phyloP scores from a whole-genome alignment of 2,113 vertebrate genomes.

The Tichodroma muraria region DNA sequence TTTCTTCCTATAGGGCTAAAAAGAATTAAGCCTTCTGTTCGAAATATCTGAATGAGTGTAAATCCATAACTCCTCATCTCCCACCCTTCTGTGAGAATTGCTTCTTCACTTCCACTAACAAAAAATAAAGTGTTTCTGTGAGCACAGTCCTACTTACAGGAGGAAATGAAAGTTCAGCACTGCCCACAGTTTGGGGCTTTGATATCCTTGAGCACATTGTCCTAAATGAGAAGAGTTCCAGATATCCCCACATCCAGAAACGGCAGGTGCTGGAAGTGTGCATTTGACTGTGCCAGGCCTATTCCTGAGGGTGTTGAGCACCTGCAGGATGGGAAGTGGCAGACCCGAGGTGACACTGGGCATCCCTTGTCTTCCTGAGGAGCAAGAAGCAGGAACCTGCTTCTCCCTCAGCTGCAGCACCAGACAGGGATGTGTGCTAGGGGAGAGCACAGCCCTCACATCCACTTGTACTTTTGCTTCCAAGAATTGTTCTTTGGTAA shows the following conservation, averaged over 20 bases:
- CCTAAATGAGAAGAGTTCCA: not conserved
- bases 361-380: not conserved
- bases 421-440: not conserved
- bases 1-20: not conserved
- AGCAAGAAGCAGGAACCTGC: not conserved
- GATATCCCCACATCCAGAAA: not conserved
- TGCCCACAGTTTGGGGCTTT: not conserved
- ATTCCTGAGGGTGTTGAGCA: accelerated
- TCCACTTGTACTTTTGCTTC: not conserved
- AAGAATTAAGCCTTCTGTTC: not conserved
- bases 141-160: not conserved
- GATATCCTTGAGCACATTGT: not conserved
- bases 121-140: not conserved
- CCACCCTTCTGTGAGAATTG: not conserved
- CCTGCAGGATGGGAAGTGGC: not conserved
- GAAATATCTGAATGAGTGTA: not conserved
- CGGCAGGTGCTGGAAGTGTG: not conserved
- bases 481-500: not conserved
- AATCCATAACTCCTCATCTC: not conserved
- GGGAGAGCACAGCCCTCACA: not conserved
- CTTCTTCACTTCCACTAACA: not conserved
- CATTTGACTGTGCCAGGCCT: not conserved
- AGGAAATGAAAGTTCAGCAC: not conserved
- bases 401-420: not conserved
- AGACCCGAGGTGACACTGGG: not conserved